Conservation (phyloP, 2,888 invertebrate species). For the Tholera decimalis region DNA sequence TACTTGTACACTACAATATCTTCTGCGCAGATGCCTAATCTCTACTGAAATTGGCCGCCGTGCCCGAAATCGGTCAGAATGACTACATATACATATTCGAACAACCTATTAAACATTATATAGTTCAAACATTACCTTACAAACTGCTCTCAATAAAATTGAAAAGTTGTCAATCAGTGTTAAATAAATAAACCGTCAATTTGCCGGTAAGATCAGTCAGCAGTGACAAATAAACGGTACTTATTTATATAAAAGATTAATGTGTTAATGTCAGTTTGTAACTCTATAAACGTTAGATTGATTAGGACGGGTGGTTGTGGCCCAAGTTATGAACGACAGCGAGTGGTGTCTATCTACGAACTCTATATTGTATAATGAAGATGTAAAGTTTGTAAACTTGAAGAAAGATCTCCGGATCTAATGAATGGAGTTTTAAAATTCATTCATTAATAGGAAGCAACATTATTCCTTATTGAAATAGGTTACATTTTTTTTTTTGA, state of each 20-base stretch:
- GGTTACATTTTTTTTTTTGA: no score
- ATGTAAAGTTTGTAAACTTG: no score
- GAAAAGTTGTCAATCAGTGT: conserved; percentile 47
- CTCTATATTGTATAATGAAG: no score
- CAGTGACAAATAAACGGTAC: conserved; percentile 72
- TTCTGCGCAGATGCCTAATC: no score
- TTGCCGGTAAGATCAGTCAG: conserved; percentile 68
- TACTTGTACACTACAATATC: no score
- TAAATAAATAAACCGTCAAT: conserved; percentile 53
- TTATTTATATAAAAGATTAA: conserved; percentile 70
- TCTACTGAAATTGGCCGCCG: no score
- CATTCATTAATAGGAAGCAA: no score
- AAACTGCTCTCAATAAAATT: conserved; percentile 28
- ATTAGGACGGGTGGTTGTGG: conserved; percentile 70
- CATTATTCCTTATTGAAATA: no score
- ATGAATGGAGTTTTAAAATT: no score
- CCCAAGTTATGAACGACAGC: conserved; percentile 46
- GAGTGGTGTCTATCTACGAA: background rate
- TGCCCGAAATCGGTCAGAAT: no score
- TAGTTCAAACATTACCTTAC: conserved; percentile 8
- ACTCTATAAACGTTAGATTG: conserved; percentile 81
- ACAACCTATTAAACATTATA: background rate
- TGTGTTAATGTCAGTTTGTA: conserved; percentile 79
- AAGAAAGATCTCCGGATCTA: no score
- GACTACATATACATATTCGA: no score